Base-by-base conservation (phyloP, 2,113 vertebrate species). In the Jaculus jaculus region DNA sequence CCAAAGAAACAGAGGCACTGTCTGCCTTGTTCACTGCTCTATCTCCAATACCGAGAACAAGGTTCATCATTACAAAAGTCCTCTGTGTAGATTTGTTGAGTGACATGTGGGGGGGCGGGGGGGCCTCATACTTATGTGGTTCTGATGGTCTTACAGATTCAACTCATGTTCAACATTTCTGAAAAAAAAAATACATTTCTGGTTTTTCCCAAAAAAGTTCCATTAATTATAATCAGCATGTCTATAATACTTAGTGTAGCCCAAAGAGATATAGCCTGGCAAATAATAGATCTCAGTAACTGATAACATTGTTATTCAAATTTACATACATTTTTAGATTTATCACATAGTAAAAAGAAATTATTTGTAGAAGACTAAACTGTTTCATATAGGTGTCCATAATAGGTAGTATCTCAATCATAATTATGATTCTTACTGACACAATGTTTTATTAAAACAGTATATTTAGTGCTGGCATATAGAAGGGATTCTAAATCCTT, bases 351-450 rank as follows among this genome's bases (percentile, higher is more conserved):
- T n/a, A n/a, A 51, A 51, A 51, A 51, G 34, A 92, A 87, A 89
- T 90, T 60, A 68, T 72, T 60, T 85, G 32, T 37, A 91, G 92
- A 92, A 63, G 9, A 75, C 54, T 89, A 83, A 89, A 37, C 5
- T 75, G 28, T 24, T 89, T 1, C 21, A 32, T 60, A 66, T 11
- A 88, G 42, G 21, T 88, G 0, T 39, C 16, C 5, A 30, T 9
- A 68, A 30, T 60, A 81, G 12, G 28, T 21, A 78, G 37, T 39
- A 54, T 60, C 42, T 93, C 74, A 75, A 91, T 77, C 60, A 54
- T 60, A 68, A 92, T 63, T 84, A 34, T 65, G 87, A 68, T 58
- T 78, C 34, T 89, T 94, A 58, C 65, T 90, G 51, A 90, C 42
- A 77, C n/a, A 63, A 65, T 32, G 85, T 17, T 88, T 82, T 20